Evolutionary conservation across 2,113 vertebrate genomes (phyloP).

Genomic region (Myotis yumanensis): DNA sequence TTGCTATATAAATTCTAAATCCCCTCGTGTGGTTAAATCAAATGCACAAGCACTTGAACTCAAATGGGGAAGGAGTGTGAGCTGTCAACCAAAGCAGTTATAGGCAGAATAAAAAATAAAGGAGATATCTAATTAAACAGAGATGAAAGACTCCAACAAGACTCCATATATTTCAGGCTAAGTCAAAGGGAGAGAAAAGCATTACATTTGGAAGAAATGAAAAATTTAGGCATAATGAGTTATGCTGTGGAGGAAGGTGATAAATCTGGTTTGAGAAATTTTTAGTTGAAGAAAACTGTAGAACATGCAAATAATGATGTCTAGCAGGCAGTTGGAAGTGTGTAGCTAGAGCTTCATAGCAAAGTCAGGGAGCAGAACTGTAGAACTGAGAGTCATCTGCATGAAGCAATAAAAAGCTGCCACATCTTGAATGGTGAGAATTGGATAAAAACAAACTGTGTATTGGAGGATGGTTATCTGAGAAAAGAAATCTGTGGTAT

Average conservation of each 20-base stretch:
- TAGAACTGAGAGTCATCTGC: not conserved
- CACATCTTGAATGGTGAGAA: not conserved
- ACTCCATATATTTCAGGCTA: constrained; percentile 4
- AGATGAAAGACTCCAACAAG: constrained; percentile 3
- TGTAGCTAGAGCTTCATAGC: not conserved
- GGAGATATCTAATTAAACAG: not conserved
- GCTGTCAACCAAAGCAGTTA: not conserved
- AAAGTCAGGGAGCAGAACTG: not conserved
- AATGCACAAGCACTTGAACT: not conserved
- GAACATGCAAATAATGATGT: constrained; percentile 48
- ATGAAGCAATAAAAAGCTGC: constrained; percentile 3
- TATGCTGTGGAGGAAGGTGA: constrained; percentile 52
- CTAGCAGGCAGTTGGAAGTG: constrained; percentile 7
- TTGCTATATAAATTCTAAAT: constrained; percentile 13
- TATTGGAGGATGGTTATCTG: not conserved
- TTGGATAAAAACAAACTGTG: not conserved
- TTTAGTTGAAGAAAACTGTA: constrained; percentile 43
- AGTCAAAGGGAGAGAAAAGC: constrained; percentile 22
- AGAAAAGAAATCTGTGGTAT: not conserved
- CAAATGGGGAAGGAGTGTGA: not conserved
- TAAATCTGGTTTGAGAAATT: constrained; percentile 50
- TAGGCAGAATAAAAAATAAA: not conserved
- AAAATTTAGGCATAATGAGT: constrained; percentile 56
- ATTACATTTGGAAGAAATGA: constrained; percentile 27
- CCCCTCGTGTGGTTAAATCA: not conserved